These are phyloP conservation scores for Argynnis bischoffii DNA, from an alignment of 2,888 invertebrate genomes.

Conservation along the genomic window DNA sequence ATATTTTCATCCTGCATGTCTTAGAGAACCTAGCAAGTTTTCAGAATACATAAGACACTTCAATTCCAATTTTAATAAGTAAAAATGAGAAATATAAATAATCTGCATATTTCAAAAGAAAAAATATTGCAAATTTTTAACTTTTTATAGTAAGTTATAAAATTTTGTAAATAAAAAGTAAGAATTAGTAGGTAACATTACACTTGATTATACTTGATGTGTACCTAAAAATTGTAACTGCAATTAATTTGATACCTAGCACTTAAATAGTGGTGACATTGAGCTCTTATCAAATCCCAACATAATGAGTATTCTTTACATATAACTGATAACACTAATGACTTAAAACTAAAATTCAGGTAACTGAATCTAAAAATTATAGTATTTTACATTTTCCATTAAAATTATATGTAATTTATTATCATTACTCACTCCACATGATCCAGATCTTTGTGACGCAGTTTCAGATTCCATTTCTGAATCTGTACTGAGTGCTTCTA, in stretches of 20 bases:
- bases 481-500: conserved; percentile 86
- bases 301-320: conserved; percentile 30
- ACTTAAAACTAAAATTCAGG: conserved; percentile 27
- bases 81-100: too few species aligned
- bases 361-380: conserved; percentile 6
- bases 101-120: too few species aligned
- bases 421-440: conserved; percentile 69
- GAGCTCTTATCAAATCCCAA: conserved; percentile 33
- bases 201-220: neutral
- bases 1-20: too few species aligned
- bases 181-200: neutral
- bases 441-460: conserved; percentile 77
- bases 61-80: too few species aligned
- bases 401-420: neutral
- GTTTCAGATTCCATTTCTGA: conserved; percentile 86
- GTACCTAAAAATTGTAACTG: conserved; percentile 4
- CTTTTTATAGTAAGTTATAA: too few species aligned
- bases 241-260: conserved; percentile 5
- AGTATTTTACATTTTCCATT: neutral
- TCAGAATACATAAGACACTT: too few species aligned
- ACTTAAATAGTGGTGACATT: conserved; percentile 20
- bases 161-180: neutral
- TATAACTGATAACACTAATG: conserved; percentile 33
- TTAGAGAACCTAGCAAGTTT: too few species aligned
- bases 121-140: too few species aligned